Conservation (phyloP, 2,113 vertebrate species). For the Empidonax traillii region DNA sequence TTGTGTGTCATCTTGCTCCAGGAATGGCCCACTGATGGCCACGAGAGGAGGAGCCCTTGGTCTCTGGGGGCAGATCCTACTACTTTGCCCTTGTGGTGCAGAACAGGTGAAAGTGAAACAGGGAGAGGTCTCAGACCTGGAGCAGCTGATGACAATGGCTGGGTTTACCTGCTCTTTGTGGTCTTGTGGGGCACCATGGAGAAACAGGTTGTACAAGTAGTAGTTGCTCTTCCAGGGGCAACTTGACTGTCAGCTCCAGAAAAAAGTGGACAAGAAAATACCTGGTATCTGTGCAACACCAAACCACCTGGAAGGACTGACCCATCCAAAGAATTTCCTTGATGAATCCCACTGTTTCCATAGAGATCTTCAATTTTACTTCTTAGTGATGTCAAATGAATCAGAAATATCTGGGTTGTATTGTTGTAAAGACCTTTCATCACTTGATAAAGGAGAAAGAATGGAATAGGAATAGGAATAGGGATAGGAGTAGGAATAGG, state of each 20-base stretch:
- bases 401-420: neutral
- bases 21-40: neutral
- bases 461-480: neutral
- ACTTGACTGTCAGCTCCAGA: neutral
- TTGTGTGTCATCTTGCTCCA: neutral
- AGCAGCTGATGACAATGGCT: neutral
- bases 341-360: neutral
- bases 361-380: constrained; percentile 5
- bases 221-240: neutral
- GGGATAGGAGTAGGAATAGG: too few species aligned
- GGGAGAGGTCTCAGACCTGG: neutral
- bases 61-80: neutral
- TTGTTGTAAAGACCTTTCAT: neutral
- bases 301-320: neutral
- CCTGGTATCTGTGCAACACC: neutral
- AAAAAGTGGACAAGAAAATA: neutral
- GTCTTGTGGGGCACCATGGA: neutral
- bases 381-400: neutral
- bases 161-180: neutral
- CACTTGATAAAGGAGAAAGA: neutral
- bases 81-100: neutral
- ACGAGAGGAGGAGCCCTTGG: neutral
- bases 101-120: fast-evolving
- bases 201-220: neutral
- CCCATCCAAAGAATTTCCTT: neutral